These are phyloP conservation scores for Syritta pipiens DNA, from an alignment of 2,888 invertebrate genomes.

Conservation along the genomic window DNA sequence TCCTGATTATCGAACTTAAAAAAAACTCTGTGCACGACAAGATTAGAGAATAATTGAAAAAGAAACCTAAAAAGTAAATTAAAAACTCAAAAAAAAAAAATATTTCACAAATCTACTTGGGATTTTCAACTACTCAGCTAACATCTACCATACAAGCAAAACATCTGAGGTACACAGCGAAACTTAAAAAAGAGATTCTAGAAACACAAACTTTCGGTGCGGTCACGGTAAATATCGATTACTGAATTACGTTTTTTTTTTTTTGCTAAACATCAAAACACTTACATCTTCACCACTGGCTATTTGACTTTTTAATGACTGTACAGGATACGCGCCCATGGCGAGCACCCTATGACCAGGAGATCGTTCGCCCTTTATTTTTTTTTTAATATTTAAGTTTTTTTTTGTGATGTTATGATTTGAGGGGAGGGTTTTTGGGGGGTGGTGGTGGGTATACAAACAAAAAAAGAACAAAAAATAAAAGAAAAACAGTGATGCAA, in stretches of 20 bases:
- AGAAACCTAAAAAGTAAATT: not conserved
- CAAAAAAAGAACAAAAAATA: conserved; percentile 27
- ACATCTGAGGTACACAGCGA: conserved; percentile 11
- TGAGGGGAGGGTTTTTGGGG: conserved; percentile 1
- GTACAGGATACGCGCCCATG: conserved; percentile 94
- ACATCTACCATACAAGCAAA: not conserved
- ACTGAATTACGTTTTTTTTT: no score
- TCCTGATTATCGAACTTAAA: no score
- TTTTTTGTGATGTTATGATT: conserved; percentile 2
- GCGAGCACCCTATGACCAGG: conserved; percentile 94
- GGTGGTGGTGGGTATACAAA: conserved; percentile 36
- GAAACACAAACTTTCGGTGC: conserved; percentile 42
- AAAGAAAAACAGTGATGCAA: conserved; percentile 41
- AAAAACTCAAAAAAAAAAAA: not conserved
- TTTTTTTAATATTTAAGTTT: conserved; percentile 6
- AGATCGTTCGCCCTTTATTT: conserved; percentile 90
- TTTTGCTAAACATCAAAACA: conserved; percentile 73
- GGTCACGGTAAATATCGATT: conserved; percentile 36
- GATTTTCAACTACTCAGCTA: not conserved
- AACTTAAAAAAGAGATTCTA: conserved; percentile 12
- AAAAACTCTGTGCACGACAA: no score
- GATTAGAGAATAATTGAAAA: no score
- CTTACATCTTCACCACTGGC: conserved; percentile 94
- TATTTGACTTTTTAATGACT: conserved; percentile 92
- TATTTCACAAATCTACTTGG: not conserved